Conservation (phyloP, 1,140 invertebrate species). For the Metaphire vulgaris region DNA sequence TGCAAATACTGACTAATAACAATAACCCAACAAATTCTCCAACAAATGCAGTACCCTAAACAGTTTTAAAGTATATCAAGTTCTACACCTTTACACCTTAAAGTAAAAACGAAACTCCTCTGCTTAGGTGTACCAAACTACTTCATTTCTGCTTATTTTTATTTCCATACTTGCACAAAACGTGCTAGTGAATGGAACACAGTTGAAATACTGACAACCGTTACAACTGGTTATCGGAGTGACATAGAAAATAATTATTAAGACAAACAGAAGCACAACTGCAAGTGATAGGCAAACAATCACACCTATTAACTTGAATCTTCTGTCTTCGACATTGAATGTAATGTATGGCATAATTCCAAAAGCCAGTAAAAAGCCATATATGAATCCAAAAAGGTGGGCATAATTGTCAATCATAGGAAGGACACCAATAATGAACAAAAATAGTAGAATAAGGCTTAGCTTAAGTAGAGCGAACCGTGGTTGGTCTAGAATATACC, state of each 20-base stretch:
- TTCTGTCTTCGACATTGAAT: slow-evolving; percentile 23
- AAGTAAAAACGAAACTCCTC: no score
- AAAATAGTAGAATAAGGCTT: slow-evolving; percentile 63
- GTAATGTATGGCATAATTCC: slow-evolving; percentile 71
- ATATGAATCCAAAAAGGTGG: slow-evolving; percentile 81
- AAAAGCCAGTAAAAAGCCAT: slow-evolving; percentile 84
- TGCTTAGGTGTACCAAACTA: not conserved
- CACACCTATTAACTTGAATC: slow-evolving; percentile 66
- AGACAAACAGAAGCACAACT: slow-evolving; percentile 65
- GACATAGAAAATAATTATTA: slow-evolving; percentile 79
- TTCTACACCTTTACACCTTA: no score
- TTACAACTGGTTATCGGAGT: slow-evolving; percentile 82
- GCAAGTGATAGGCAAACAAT: slow-evolving; percentile 70
- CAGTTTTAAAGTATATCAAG: no score
- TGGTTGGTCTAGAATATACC: slow-evolving; percentile 73
- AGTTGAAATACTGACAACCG: slow-evolving; percentile 83
- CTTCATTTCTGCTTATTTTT: slow-evolving; percentile 59
- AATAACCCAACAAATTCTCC: no score
- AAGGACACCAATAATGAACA: slow-evolving; percentile 76
- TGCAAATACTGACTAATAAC: no score
- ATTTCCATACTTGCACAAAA: slow-evolving; percentile 90
- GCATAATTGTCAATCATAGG: slow-evolving; percentile 90
- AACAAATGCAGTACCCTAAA: no score
- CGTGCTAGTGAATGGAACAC: slow-evolving; percentile 78
- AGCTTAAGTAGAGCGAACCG: slow-evolving; percentile 69